Evolutionary conservation across 2,888 invertebrate species (phyloP).

Genomic region (Antitype chi): DNA sequence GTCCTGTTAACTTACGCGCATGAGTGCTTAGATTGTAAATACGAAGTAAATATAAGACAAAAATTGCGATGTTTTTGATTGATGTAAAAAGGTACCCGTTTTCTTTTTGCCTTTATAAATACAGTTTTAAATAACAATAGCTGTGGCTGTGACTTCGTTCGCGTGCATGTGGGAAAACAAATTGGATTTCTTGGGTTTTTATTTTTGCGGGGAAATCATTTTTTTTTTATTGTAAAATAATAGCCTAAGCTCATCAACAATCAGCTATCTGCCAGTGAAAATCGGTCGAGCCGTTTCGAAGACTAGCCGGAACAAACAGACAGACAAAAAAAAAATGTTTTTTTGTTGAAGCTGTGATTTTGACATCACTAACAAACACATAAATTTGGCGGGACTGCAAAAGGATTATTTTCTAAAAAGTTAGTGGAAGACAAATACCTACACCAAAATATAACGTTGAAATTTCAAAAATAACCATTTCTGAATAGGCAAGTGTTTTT

Average conservation of each 20-base stretch:
- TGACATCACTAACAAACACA: no score
- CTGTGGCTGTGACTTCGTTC: no score
- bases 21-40: constrained; percentile 28
- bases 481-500: not conserved
- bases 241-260: no score
- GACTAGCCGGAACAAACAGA: no score
- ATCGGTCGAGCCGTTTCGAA: no score
- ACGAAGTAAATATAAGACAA: not conserved
- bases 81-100: not conserved
- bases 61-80: not conserved
- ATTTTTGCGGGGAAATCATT: no score
- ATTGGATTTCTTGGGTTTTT: no score
- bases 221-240: no score
- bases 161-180: no score
- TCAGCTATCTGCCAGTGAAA: no score
- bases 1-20: constrained; percentile 31
- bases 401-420: not conserved
- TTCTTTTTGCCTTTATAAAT: not conserved
- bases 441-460: not conserved
- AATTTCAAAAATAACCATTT: not conserved
- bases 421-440: not conserved
- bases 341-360: no score
- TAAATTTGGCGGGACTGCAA: not conserved
- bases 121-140: not conserved
- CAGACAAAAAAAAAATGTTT: no score